Percentiles rank a stretch among this genome's conserved stretches.
phyloP scores from a whole-genome alignment of 35 echinoderm and acorn worm species.

The Patiria miniata region DNA sequence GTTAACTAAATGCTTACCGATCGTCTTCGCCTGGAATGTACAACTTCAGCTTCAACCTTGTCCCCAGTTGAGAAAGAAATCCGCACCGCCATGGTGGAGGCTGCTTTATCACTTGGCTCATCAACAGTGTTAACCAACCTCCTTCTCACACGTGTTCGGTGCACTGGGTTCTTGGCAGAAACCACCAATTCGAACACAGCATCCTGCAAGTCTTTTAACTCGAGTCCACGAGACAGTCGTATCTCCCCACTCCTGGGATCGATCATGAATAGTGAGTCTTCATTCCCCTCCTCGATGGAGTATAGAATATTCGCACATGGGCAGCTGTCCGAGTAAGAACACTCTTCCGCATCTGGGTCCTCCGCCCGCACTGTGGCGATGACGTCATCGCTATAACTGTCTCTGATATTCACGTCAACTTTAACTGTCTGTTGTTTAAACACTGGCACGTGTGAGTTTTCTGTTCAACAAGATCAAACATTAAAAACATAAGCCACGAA shows the following conservation, averaged over 20 bases:
- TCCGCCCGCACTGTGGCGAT: constrained; percentile 63
- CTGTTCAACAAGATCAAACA: constrained; percentile 26
- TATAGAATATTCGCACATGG: constrained; percentile 75
- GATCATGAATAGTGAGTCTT: constrained; percentile 72
- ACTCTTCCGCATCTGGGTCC: constrained; percentile 69
- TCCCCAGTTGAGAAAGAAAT: constrained; percentile 24
- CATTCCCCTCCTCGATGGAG: constrained; percentile 81
- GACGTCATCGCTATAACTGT: constrained; percentile 47
- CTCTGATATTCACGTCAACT: constrained; percentile 41
- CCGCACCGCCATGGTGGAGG: neutral
- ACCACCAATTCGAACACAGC: constrained; percentile 39
- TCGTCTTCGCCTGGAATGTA: constrained; percentile 71
- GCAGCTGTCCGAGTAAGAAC: constrained; percentile 45
- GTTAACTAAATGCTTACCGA: constrained; percentile 73
- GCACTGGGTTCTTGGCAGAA: constrained; percentile 65
- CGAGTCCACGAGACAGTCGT: constrained; percentile 40
- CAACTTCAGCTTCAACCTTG: constrained; percentile 4
- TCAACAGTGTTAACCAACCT: neutral
- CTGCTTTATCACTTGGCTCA: neutral
- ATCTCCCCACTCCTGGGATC: constrained; percentile 76
- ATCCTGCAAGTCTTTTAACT: neutral
- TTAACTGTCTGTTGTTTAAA: constrained; percentile 26
- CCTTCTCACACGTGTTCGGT: constrained; percentile 36
- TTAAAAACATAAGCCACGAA: neutral
- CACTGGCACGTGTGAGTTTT: constrained; percentile 38